phyloP scores from a whole-genome alignment of 2,888 invertebrate genomes.

The Chrysolina americana region DNA sequence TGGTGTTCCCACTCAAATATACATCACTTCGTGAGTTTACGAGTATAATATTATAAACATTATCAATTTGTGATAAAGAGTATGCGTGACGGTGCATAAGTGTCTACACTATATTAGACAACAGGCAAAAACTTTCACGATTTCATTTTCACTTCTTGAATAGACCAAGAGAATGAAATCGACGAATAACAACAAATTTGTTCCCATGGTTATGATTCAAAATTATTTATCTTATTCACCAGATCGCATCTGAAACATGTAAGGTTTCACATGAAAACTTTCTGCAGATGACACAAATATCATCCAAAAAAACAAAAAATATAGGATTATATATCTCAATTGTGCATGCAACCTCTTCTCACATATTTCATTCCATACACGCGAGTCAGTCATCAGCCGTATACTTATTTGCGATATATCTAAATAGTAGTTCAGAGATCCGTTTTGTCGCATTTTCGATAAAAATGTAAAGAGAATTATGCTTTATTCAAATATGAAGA shows the following conservation, averaged over 20 bases:
- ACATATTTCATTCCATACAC: too few species aligned
- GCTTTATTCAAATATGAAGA: too few species aligned
- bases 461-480: too few species aligned
- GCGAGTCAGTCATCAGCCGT: too few species aligned
- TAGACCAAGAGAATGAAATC: not conserved
- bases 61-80: too few species aligned
- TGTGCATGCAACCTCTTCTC: not conserved
- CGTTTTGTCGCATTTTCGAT: too few species aligned
- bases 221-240: not conserved
- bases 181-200: not conserved
- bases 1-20: too few species aligned
- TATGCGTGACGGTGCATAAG: too few species aligned
- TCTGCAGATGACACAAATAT: not conserved
- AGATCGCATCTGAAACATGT: not conserved
- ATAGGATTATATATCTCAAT: not conserved
- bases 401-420: too few species aligned
- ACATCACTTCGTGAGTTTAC: too few species aligned
- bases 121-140: not conserved
- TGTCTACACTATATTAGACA: not conserved
- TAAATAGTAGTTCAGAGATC: too few species aligned
- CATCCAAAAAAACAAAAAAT: not conserved
- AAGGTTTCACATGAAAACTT: not conserved
- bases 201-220: not conserved
- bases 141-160: not conserved
- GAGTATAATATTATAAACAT: too few species aligned